Conservation (phyloP, 2,888 invertebrate species). For the Drosophila anomalata region DNA sequence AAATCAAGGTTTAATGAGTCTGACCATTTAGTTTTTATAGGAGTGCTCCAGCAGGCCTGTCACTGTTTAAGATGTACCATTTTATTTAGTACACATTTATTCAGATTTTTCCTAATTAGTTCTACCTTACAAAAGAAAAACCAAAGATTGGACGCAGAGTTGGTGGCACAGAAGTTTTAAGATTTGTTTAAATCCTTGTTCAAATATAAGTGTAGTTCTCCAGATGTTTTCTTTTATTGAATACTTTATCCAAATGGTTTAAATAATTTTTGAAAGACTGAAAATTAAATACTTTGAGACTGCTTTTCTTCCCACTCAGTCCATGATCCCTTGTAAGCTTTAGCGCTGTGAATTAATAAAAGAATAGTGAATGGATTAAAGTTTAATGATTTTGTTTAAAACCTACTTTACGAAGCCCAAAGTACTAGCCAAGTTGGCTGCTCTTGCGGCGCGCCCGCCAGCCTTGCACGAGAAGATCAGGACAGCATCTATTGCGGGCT, state of each 20-base stretch:
- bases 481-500: conserved; percentile 86
- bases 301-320: conserved; percentile 82
- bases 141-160: not conserved
- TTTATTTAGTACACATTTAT: no score
- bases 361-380: not conserved
- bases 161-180: not conserved
- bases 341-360: conserved; percentile 67
- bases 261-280: not conserved
- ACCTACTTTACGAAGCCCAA: conserved; percentile 81
- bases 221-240: no score
- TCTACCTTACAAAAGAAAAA: not conserved
- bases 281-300: conserved; percentile 7
- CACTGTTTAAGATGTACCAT: not conserved
- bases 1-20: conserved; percentile 60
- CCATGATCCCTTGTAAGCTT: conserved; percentile 83
- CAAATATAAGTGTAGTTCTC: no score
- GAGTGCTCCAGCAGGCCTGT: not conserved
- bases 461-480: conserved; percentile 89
- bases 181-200: no score
- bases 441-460: conserved; percentile 88
- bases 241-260: not conserved
- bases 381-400: not conserved
- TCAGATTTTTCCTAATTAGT: no score
- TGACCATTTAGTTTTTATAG: not conserved
- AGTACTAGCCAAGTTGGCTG: conserved; percentile 85